Evolutionary conservation across 1,140 invertebrate species (phyloP), one percentile per base, ranked within the genome.

Genomic region (Rhopalosiphum maidis): DNA sequence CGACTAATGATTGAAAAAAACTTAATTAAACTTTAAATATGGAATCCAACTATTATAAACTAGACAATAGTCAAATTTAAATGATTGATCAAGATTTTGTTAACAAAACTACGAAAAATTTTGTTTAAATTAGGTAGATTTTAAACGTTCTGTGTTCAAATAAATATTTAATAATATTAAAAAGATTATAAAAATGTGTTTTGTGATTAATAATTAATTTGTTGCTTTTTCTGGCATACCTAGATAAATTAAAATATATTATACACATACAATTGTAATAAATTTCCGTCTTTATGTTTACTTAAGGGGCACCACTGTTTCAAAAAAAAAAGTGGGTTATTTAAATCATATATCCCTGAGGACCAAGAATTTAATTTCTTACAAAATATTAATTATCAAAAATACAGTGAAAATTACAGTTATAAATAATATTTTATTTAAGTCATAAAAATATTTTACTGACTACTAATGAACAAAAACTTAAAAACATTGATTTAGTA

Each of bases 361-460:
- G 25, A 23, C 23, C 30, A n/a, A n/a, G 60, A 35, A 30, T 46
- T 85, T 86, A 86, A 86, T 86, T 86, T 86, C 11, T 86, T 46
- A 18, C 22, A 85, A 85, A 85, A 85, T 25, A 43, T 37, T 85
- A 23, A 23, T 85, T 85, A 23, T 25, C 3, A 41, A 85, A 85
- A 41, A 83, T 23, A 85, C 22, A 43, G 43, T 43, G 37, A 43
- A 85, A 85, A 85, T 23, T 85, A 41, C 35, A 85, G 82, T 85
- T 43, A 41, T 85, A 85, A 85, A 85, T 43, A 85, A 85, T 43
- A 85, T 43, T 85, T 85, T 25, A 43, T 43, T 85, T 83, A 25
- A 25, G 82, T 41, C 37, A 23, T 41, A 3, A 85, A 41, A 37
- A 68, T 68, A 68, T 68, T 68, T 68, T 68, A 68, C 11, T n/a